Evolutionary conservation across 2,797 vertebrate genomes (phyloP).

Genomic region (Propithecus deckenii): DNA sequence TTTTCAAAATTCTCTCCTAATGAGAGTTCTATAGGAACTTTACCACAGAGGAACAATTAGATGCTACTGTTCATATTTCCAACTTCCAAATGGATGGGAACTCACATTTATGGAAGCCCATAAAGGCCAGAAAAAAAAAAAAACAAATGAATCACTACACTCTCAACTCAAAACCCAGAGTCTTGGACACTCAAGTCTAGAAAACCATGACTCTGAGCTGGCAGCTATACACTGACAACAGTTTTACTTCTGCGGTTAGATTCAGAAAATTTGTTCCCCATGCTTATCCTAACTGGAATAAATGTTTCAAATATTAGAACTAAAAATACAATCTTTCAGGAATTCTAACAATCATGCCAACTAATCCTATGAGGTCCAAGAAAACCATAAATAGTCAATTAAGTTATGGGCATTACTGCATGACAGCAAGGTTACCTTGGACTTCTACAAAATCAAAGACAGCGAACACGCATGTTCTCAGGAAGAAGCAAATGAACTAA

Average conservation of each 20-base stretch:
- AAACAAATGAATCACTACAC: background rate
- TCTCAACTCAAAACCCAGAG: background rate
- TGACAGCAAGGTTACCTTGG: background rate
- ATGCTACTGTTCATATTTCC: background rate
- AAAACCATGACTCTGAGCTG: background rate
- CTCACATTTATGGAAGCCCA: fast-evolving
- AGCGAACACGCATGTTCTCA: background rate
- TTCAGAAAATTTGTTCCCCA: background rate
- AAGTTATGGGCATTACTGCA: background rate
- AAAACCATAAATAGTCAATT: background rate
- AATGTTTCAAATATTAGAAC: background rate
- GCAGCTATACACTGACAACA: background rate
- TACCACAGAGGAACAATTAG: background rate
- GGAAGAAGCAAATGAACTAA: background rate
- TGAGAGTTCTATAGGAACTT: background rate
- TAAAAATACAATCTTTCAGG: background rate
- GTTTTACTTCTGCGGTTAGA: background rate
- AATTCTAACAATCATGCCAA: background rate
- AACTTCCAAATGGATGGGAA: background rate
- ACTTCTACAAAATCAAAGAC: background rate
- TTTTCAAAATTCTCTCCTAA: conserved; percentile 14
- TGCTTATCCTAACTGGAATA: background rate
- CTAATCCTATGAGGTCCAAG: background rate
- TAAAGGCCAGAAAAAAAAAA: background rate
- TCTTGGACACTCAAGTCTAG: background rate